Evolutionary conservation across 2,113 vertebrate species (phyloP).

Genomic region (Syngnathoides biaculeatus): DNA sequence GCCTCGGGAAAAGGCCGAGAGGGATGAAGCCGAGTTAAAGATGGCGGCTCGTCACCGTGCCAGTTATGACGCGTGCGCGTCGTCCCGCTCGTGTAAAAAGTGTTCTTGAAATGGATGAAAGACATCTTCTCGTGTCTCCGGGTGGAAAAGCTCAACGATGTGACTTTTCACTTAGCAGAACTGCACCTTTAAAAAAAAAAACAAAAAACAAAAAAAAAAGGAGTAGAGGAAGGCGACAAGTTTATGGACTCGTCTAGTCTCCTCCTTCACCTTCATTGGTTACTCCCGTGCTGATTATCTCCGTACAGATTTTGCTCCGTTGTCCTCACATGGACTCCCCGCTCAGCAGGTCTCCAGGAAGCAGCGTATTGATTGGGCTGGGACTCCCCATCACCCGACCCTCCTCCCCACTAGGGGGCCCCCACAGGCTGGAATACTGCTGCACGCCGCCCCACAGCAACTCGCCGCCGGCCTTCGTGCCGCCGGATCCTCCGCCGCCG

Average conservation of each 20-base stretch:
- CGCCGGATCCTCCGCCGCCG: constrained; percentile 40
- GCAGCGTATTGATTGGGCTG: constrained; percentile 89
- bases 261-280: constrained; percentile 65
- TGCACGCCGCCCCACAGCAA: constrained; percentile 87
- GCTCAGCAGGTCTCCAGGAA: constrained; percentile 92
- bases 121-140: constrained; percentile 45
- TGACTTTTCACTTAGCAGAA: constrained; percentile 19
- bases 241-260: constrained; percentile 59
- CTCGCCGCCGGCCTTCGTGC: constrained; percentile 76
- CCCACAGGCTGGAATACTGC: constrained; percentile 95
- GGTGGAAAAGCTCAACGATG: constrained; percentile 60
- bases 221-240: constrained; percentile 57
- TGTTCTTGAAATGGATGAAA: constrained; percentile 48
- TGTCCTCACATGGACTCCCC: constrained; percentile 88
- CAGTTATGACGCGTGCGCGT: constrained; percentile 61
- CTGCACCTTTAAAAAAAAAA: constrained; percentile 16
- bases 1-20: constrained; percentile 61
- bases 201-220: constrained; percentile 53
- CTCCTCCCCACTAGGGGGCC: constrained; percentile 84
- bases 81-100: constrained; percentile 48
- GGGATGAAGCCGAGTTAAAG: constrained; percentile 59
- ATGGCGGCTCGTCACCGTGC: constrained; percentile 67
- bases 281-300: constrained; percentile 75
- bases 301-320: constrained; percentile 53
- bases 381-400: constrained; percentile 89